A percentile compares a stretch with the other conserved stretches of the same genome.
phyloP scores from a whole-genome alignment of 2,888 invertebrate genomes.

The Synergus umbraculus region DNA sequence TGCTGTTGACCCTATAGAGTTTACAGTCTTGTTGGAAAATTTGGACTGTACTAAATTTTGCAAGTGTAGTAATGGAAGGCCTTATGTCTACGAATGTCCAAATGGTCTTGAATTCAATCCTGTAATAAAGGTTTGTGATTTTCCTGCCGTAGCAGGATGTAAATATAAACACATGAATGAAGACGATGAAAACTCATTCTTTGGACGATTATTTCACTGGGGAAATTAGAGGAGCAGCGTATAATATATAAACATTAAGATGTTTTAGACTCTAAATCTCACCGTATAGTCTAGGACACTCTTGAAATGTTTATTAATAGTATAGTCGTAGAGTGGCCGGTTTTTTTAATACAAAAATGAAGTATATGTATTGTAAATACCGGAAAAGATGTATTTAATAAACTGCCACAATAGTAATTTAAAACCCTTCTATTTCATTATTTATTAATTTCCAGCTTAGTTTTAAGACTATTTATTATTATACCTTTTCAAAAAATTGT shows the following conservation, averaged over 20 bases:
- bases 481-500: background rate
- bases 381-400: background rate
- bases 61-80: conserved; percentile 52
- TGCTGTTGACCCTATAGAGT: conserved; percentile 23
- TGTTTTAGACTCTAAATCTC: background rate
- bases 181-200: background rate
- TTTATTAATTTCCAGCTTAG: background rate
- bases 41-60: conserved; percentile 57
- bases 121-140: conserved; percentile 47
- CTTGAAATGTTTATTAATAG: background rate
- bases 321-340: background rate
- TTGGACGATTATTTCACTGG: background rate
- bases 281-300: background rate
- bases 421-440: background rate
- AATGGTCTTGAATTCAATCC: conserved; percentile 51
- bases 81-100: conserved; percentile 53
- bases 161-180: background rate
- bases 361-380: background rate
- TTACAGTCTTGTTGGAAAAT: conserved; percentile 51
- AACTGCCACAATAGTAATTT: background rate
- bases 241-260: background rate
- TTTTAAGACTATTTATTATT: background rate
- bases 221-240: background rate
- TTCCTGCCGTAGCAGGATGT: conserved; percentile 49
- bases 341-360: background rate